phyloP scores from a whole-genome alignment of 2,113 vertebrate species.

The Cyphomyrus discorhynchus region DNA sequence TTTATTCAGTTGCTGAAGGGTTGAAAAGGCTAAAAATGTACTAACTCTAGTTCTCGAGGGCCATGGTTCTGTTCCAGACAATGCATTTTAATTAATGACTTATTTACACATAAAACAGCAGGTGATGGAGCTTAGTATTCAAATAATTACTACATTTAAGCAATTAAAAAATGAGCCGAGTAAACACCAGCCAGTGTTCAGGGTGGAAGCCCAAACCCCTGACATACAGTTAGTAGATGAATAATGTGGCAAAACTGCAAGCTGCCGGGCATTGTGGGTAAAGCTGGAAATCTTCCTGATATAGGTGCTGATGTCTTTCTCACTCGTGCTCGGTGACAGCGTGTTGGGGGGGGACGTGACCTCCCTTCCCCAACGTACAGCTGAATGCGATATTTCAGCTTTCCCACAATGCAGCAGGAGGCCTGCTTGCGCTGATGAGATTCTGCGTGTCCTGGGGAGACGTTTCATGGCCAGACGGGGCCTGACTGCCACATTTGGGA shows the following conservation, averaged over 20 bases:
- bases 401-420: neutral
- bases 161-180: neutral
- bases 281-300: neutral
- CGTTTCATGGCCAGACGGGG: neutral
- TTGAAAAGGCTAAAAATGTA: neutral
- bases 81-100: neutral
- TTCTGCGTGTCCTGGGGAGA: neutral
- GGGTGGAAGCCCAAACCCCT: neutral
- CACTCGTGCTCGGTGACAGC: neutral
- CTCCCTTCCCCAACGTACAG: neutral
- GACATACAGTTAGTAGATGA: neutral
- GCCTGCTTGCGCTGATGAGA: neutral
- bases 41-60: neutral
- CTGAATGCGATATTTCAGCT: neutral
- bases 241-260: neutral
- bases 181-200: neutral
- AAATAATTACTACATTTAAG: neutral
- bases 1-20: neutral
- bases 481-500: neutral
- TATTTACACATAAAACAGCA: neutral
- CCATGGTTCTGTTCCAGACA: neutral
- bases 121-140: neutral
- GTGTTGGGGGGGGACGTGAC: neutral
- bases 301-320: neutral
- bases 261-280: neutral